Percentiles rank a stretch among this genome's conserved stretches.
phyloP scores from a whole-genome alignment of 2,797 vertebrate species.

The Pangasius macronema region DNA sequence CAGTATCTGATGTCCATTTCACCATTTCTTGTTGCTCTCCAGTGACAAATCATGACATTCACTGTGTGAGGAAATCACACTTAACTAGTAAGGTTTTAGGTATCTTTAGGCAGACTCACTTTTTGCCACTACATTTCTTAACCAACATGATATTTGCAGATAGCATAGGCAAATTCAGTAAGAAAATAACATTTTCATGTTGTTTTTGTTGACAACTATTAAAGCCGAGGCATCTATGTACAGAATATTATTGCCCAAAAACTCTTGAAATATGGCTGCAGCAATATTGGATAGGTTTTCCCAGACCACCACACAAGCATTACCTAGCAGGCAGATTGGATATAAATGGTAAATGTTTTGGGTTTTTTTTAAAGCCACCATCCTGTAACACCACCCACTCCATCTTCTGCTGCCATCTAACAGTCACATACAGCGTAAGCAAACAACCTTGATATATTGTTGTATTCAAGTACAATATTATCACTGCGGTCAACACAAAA shows the following conservation, averaged over 20 bases:
- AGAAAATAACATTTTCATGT: not conserved
- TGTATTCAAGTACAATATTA: not conserved
- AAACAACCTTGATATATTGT: not conserved
- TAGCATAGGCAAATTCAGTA: not conserved
- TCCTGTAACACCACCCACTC: not conserved
- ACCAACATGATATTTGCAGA: not conserved
- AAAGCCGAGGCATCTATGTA: not conserved
- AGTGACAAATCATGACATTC: not conserved
- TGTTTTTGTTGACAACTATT: not conserved
- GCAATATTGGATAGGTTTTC: not conserved
- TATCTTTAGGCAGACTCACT: not conserved
- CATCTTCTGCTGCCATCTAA: not conserved
- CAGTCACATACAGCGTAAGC: not conserved
- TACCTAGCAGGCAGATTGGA: not conserved
- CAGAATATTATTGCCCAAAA: not conserved
- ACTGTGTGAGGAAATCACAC: not conserved
- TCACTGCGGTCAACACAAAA: not conserved
- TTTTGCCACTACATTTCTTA: not conserved
- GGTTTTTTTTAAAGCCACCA: not conserved
- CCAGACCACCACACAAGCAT: not conserved
- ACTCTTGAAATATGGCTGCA: not conserved
- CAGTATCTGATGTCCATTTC: not conserved
- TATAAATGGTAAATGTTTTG: no score
- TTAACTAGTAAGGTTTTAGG: not conserved
- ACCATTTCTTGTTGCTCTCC: not conserved